Base-by-base conservation (phyloP, 2,113 vertebrate species). In the Scophthalmus maximus region DNA sequence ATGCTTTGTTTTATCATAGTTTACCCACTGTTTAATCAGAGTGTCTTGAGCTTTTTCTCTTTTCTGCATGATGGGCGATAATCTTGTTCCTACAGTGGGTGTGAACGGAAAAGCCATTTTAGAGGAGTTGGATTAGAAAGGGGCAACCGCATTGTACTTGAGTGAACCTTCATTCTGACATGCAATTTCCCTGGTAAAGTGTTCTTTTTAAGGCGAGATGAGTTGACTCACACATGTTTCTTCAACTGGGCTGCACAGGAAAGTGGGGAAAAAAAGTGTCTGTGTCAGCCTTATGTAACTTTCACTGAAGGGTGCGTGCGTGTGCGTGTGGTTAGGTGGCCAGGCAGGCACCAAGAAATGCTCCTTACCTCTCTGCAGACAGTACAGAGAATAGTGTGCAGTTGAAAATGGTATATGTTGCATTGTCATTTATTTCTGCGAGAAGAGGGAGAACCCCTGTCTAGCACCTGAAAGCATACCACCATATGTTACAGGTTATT, bases 171-270 rank as follows among this genome's bases (percentile, higher is more conserved):
- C 2, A 1, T 38, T 65, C 27, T 71, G 72, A 78, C 67, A 38
- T 59, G 74, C 68, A 53, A 7, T 89, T 91, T 90, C 88, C 82
- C 32, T 46, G 0, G 50, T 64, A 53, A 1, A 55, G n/a, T 26
- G 57, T 14, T 0, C 63, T 52, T 60, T 25, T 80, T 76, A 77
- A 78, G 46, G 65, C 36, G 38, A 68, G 56, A 44, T 60, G 51
- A 44, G 15, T 81, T 90, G 85, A 87, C 73, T 89, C 85, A 82
- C 68, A 53, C 2, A 4, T 49, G 27, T 85, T 59, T 80, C 52
- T 49, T 52, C 1, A 17, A 12, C 6, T 27, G 52, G 29, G 46
- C 30, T 67, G 47, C 65, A 77, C 46, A 77, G 66, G 47, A 69
- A 87, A 57, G n/a, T 6, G 8, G 30, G 65, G 53, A 44, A n/a